Conservation (phyloP, 2,113 vertebrate species). For the Ciconia boyciana region DNA sequence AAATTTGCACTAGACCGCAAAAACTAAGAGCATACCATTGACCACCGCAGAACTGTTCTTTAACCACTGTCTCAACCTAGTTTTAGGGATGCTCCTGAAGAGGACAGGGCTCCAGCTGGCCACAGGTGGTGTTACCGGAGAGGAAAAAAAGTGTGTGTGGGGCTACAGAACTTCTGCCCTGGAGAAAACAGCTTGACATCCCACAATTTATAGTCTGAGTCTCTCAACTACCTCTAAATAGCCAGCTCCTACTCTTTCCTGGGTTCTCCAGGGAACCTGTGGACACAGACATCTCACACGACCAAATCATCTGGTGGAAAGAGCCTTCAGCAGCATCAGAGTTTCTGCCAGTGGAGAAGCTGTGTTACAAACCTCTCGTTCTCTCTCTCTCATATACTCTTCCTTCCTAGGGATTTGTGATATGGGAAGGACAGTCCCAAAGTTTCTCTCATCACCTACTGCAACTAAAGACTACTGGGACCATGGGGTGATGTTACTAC, state of each 20-base stretch:
- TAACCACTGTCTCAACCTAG: neutral
- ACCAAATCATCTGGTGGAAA: neutral
- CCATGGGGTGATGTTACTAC: neutral
- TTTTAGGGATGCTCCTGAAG: neutral
- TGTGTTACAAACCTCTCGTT: neutral
- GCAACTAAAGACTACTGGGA: neutral
- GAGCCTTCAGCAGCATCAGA: neutral
- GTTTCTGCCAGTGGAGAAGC: neutral
- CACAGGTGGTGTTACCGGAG: neutral
- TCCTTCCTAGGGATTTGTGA: neutral
- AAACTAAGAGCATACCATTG: neutral
- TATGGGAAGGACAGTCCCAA: neutral
- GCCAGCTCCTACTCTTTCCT: neutral
- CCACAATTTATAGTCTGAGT: neutral
- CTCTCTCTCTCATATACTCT: neutral
- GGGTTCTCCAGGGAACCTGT: neutral
- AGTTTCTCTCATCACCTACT: neutral
- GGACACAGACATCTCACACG: fast-evolving
- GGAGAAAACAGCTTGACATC: neutral
- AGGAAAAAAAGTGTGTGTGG: fast-evolving
- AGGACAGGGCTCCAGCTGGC: neutral
- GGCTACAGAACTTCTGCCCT: neutral
- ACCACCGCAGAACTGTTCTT: neutral
- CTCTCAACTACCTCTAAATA: neutral
- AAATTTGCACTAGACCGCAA: neutral